Conservation (phyloP, 1,140 invertebrate genomes). For the Papilio machaon region DNA sequence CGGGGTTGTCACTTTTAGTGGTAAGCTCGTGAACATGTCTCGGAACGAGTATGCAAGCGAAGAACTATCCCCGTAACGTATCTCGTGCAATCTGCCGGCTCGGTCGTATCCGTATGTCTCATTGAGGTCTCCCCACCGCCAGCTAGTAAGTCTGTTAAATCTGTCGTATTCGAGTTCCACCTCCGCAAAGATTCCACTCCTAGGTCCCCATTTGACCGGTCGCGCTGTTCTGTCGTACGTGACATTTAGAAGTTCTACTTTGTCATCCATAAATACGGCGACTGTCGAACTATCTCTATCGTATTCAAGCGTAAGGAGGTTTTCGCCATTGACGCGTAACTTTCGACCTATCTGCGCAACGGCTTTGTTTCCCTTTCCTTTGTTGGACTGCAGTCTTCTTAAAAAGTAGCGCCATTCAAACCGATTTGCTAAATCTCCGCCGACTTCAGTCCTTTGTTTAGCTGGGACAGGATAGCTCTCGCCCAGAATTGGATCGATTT, state of each 20-base stretch:
- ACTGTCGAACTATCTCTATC: slow-evolving; percentile 94
- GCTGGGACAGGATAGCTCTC: slow-evolving; percentile 95
- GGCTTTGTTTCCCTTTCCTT: slow-evolving; percentile 84
- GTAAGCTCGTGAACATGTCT: slow-evolving; percentile 93
- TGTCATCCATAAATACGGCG: slow-evolving; percentile 94
- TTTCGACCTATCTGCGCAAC: slow-evolving; percentile 92
- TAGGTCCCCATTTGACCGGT: slow-evolving; percentile 94
- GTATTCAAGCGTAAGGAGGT: slow-evolving; percentile 95
- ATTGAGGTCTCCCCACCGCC: slow-evolving; percentile 95
- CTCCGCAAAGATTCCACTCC: slow-evolving; percentile 91
- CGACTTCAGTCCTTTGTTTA: slow-evolving; percentile 93
- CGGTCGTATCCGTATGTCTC: slow-evolving; percentile 95
- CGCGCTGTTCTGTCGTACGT: slow-evolving; percentile 96
- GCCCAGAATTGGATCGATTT: slow-evolving; percentile 91
- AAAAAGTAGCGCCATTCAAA: slow-evolving; percentile 98
- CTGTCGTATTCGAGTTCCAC: slow-evolving; percentile 96
- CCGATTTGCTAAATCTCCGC: slow-evolving; percentile 94
- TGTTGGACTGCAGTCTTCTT: slow-evolving; percentile 85
- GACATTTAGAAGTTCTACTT: slow-evolving; percentile 93
- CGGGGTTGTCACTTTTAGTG: slow-evolving; percentile 95
- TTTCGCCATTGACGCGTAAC: slow-evolving; percentile 94
- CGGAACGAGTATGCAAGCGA: slow-evolving; percentile 94
- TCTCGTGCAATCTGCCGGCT: slow-evolving; percentile 92
- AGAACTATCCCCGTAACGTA: slow-evolving; percentile 93
- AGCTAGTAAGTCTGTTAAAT: slow-evolving; percentile 93